Evolutionary conservation across 1,140 invertebrate genomes (phyloP), one percentile per base, ranked within the genome.

Genomic region (Anastrepha ludens): DNA sequence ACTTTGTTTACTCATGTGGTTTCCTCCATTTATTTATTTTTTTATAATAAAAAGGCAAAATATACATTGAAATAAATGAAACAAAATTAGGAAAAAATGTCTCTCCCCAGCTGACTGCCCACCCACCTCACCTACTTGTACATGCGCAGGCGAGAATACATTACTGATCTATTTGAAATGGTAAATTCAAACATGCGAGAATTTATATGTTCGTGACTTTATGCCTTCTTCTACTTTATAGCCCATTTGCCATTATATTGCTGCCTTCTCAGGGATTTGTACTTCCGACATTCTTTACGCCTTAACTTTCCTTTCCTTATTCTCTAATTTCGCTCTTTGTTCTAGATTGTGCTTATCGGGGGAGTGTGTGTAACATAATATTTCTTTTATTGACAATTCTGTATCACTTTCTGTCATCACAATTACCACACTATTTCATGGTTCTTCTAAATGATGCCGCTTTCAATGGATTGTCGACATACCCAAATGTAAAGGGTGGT

Each of bases 1-100:
- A 44, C 9, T 39, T 5, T 74, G 67, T 47, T 74, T 44, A 74
- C 67, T 74, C 67, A 74, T 47, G 13, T 74, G 67, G 11, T 74
- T 74, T 70, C 29, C 29, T 29, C 29, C 11, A 15, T 47, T 74
- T 15, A 39, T 70, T 70, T 70, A 70, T 70, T 74, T 5, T 67
- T 13, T 17, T 74, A 44, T 74, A 74, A 74, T 74, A 74, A 74
- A 74, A 47, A 7, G 41, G 41, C 64, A n/a, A 29, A 11, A 67
- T 67, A 67, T 67, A 67, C 39, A 67, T 67, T 29, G 29, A 13
- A 11, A 8, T 13, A 67, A 47, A 47, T 74, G 41, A 74, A 74
- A 74, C 3, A 6, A 67, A 67, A 13, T 41, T 11, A 17, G 67
- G 44, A 74, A 55, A 11, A 55, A 55, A 55, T 55, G 50, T 11